phyloP scores from a whole-genome alignment of 1,140 invertebrate genomes.

The Hyposmocoma kahamanoa region DNA sequence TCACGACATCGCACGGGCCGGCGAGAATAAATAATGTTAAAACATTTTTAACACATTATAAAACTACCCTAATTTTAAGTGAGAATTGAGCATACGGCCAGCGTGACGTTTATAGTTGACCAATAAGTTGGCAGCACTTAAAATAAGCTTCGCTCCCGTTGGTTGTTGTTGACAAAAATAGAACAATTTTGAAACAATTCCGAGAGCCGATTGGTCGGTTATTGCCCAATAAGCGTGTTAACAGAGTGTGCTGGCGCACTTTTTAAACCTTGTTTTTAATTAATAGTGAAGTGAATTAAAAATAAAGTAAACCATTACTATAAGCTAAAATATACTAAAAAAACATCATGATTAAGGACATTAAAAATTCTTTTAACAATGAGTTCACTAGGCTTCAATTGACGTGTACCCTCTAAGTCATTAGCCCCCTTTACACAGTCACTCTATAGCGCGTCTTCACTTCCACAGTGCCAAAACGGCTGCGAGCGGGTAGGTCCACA shows the following conservation, averaged over 20 bases:
- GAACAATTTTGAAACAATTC: too few relatives aligned
- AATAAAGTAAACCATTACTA: background rate
- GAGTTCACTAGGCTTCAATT: too few relatives aligned
- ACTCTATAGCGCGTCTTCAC: too few relatives aligned
- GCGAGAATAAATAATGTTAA: background rate
- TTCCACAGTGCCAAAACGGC: too few relatives aligned
- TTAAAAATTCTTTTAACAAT: too few relatives aligned
- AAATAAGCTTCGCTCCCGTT: too few relatives aligned
- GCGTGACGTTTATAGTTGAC: constrained; percentile 3
- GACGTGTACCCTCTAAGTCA: too few relatives aligned
- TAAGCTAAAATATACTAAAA: background rate
- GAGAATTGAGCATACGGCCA: constrained; percentile 4
- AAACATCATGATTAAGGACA: too few relatives aligned
- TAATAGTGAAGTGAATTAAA: constrained; percentile 1
- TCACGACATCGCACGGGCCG: background rate
- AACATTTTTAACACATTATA: background rate
- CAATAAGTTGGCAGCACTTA: background rate
- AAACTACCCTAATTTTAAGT: constrained; percentile 2
- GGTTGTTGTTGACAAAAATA: too few relatives aligned
- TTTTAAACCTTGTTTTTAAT: background rate
- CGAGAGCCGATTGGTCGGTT: background rate
- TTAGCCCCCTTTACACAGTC: too few relatives aligned
- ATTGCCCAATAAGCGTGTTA: background rate
- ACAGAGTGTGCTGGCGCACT: background rate
- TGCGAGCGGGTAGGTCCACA: too few relatives aligned